Evolutionary conservation across 2,888 invertebrate species (phyloP).

Genomic region (Hoplodrina ambigua): DNA sequence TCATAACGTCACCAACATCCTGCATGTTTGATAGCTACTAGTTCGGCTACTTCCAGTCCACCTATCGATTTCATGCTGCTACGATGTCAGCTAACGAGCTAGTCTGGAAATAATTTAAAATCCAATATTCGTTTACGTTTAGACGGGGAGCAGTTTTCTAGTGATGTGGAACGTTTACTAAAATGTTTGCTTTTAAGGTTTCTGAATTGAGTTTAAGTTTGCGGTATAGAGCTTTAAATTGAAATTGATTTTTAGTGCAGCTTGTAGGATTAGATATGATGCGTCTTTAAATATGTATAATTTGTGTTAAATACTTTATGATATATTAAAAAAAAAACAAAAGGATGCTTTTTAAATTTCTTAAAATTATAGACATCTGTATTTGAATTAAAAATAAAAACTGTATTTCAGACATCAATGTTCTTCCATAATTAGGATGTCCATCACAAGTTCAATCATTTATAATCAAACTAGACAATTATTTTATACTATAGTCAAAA

Average conservation of each 20-base stretch:
- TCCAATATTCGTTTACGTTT: slow-evolving; percentile 64
- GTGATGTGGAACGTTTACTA: slow-evolving; percentile 45
- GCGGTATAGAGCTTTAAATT: slow-evolving; percentile 21
- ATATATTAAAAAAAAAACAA: no score
- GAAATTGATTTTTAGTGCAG: slow-evolving; percentile 39
- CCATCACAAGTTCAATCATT: no score
- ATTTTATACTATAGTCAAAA: no score
- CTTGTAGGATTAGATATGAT: neutral
- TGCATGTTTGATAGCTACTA: slow-evolving; percentile 56
- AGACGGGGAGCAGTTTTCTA: slow-evolving; percentile 44
- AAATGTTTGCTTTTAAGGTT: slow-evolving; percentile 52
- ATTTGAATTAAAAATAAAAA: no score
- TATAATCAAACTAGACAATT: no score
- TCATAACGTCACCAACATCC: slow-evolving; percentile 66
- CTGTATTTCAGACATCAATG: no score
- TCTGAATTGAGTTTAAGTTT: slow-evolving; percentile 26
- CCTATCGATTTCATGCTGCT: slow-evolving; percentile 62
- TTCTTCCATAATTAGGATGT: no score
- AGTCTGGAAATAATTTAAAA: slow-evolving; percentile 66
- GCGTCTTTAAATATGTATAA: no score
- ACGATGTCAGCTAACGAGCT: slow-evolving; percentile 62
- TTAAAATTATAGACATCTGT: no score
- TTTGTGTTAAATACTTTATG: no score
- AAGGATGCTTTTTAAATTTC: no score
- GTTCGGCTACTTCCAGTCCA: slow-evolving; percentile 53